Evolutionary conservation across 2,113 vertebrate genomes (phyloP), one percentile per base, ranked within the genome.

Genomic region (Austrofundulus limnaeus): DNA sequence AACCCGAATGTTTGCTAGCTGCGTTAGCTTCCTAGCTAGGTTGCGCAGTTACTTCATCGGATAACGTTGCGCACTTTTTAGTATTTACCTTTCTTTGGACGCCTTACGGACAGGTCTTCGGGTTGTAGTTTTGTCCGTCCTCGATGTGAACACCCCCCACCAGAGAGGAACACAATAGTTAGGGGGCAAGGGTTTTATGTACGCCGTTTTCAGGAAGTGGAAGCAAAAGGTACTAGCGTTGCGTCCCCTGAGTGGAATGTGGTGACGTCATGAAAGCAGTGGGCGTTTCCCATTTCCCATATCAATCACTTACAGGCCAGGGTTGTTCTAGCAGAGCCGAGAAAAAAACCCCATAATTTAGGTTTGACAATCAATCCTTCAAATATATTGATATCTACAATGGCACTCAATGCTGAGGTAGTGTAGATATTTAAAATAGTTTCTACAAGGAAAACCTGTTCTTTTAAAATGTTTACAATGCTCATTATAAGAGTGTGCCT

Each of bases 131-230:
- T 56, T 14, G 21, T 1, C 31, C 2, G 23, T 51, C 31, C 38
- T 4, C 2, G 20, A 1, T 19, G 59, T 7, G 39, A 45, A 11
- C 39, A 46, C 16, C 12, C n/a, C 12, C n/a, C 17, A 10, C 12
- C n/a, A n/a, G 19, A 20, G 24, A 3, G 21, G 8, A 67, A 15
- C 12, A 10, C 5, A 25, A 0, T 2, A 21, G 15, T 37, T n/a
- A 14, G 3, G 45, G 39, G 31, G 5, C n/a, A n/a, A 14, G 10
- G 24, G 5, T 42, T 20, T 14, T 17, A 38, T n/a, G 4, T n/a
- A 20, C 4, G 0, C 2, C 45, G 23, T 2, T 42, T 16, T 21
- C 23, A 49, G 82, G 84, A 88, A 89, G 70, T 37, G 31, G 51
- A 46, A 49, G 2, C 16, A 3, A 3, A 11, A 2, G 14, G 8